Evolutionary conservation across 2,888 invertebrate species (phyloP), one percentile per base, ranked within the genome.

Genomic region (Heptascelio sp.): DNA sequence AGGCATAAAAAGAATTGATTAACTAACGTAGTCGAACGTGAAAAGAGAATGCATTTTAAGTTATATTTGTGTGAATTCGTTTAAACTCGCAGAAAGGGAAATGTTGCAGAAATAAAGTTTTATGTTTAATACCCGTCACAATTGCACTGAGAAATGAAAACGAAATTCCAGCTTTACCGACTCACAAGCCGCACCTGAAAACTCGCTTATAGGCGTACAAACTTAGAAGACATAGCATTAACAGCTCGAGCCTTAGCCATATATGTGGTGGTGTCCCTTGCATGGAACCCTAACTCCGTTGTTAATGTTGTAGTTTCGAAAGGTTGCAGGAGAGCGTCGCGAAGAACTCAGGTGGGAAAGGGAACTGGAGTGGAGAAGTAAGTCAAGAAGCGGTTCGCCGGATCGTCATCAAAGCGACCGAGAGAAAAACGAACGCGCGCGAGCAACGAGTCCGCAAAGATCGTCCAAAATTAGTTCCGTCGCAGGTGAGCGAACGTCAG

Each of bases 341-440:
- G 93, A 92, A 70, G 93, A 93, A 78, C 89, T 92, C 73, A 90
- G 89, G 85, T 91, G 92, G 91, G 93, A 92, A 62, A 89, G 92
- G 34, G 93, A 93, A 78, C 88, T 93, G 81, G 93, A 93, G 73
- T 93, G 93, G 91, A 91, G 92, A 77, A 92, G 90, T 87, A 92
- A 91, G 81, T 93, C 93, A 9, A 90, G 93, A 73, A 90, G 92
- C 55, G 91, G 92, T 9, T 93, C 93, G 3, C 92, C 93, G 4
- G 93, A 93, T 80, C 91, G 92, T 60, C 91, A 90, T 85, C 93
- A 93, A 76, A 89, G 90, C 95, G 96, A 90, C 93, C 94, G 95
- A 94, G 87, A 87, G 15, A 86, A 87, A 75, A 57, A 71, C 5
- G 90, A 90, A 0, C 89, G 91, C 34, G 90, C 84, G 26, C 88